These are phyloP conservation scores for Dendronephthya gigantea DNA, from an alignment of 64 coral and sea anemone genomes.

Conservation along the genomic window DNA sequence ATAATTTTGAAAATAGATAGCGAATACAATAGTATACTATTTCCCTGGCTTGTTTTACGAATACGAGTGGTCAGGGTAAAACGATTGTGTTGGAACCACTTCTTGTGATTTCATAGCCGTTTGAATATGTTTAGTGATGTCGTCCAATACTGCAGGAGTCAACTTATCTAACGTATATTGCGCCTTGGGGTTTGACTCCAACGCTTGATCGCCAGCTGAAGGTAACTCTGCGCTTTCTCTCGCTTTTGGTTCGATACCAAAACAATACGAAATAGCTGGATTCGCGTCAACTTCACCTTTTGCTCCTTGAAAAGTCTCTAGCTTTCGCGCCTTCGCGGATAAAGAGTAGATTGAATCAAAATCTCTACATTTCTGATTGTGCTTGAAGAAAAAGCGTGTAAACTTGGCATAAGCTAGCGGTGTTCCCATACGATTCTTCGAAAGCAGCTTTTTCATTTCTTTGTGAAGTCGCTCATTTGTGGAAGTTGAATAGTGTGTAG, in stretches of 20 bases:
- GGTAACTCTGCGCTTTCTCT: background rate
- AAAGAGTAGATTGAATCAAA: background rate
- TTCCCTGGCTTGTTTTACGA: background rate
- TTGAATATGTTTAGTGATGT: background rate
- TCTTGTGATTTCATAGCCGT: background rate
- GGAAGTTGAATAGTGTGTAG: slow-evolving; percentile 26
- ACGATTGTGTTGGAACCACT: background rate
- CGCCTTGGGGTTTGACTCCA: background rate
- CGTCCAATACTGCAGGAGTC: background rate
- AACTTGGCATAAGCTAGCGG: slow-evolving; percentile 32
- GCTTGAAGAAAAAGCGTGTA: slow-evolving; percentile 30
- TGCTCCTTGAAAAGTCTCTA: background rate
- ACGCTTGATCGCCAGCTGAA: background rate
- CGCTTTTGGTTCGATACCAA: background rate
- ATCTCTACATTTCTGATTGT: background rate
- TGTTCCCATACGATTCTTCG: slow-evolving; percentile 16
- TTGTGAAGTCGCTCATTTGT: slow-evolving; percentile 25
- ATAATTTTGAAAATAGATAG: slow-evolving; percentile 25
- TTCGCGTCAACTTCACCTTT: background rate
- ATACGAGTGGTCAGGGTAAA: background rate
- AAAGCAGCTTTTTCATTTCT: slow-evolving; percentile 34
- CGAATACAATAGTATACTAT: slow-evolving; percentile 6
- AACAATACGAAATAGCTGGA: background rate
- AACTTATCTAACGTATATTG: background rate
- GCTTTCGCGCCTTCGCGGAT: background rate